A percentile compares a stretch with the other conserved stretches of the same genome.
Evolutionary conservation across 1,140 invertebrate genomes (phyloP).

Genomic region (Ylistrum balloti): DNA sequence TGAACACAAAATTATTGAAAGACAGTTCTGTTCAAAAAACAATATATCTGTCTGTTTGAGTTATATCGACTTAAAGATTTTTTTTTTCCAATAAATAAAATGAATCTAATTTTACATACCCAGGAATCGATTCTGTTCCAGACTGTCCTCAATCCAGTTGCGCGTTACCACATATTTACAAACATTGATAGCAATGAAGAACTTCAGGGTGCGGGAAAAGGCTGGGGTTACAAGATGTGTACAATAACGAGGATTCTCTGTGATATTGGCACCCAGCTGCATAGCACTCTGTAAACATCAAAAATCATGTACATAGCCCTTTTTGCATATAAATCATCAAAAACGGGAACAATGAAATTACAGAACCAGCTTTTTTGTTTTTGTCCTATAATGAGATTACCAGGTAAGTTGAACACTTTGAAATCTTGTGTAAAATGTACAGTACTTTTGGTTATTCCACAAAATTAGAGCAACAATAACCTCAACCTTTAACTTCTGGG

Average conservation of each 20-base stretch:
- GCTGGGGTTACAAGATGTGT: conserved; percentile 93
- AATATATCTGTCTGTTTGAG: too few species aligned
- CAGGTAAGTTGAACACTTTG: too few species aligned
- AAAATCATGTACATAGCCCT: not conserved
- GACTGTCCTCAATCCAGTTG: conserved; percentile 93
- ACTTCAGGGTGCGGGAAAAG: conserved; percentile 91
- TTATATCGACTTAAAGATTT: too few species aligned
- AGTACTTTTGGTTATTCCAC: too few species aligned
- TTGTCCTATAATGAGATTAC: not conserved
- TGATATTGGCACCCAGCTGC: conserved; percentile 91
- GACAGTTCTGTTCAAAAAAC: too few species aligned
- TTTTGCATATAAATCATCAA: not conserved
- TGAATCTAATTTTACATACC: conserved; percentile 81
- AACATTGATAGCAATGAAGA: conserved; percentile 90
- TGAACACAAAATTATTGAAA: too few species aligned
- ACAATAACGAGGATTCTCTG: conserved; percentile 86
- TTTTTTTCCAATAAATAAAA: too few species aligned
- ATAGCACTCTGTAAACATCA: conserved; percentile 85
- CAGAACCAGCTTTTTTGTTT: not conserved
- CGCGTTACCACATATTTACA: conserved; percentile 90
- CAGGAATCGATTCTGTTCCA: conserved; percentile 89
- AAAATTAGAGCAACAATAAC: too few species aligned
- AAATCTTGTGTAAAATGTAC: too few species aligned
- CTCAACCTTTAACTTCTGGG: too few species aligned
- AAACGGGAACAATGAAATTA: not conserved